A percentile compares a stretch with the other conserved stretches of the same genome.
These are phyloP conservation scores for Gari tellinella DNA, from an alignment of 2,888 invertebrate genomes.

Conservation along the genomic window DNA sequence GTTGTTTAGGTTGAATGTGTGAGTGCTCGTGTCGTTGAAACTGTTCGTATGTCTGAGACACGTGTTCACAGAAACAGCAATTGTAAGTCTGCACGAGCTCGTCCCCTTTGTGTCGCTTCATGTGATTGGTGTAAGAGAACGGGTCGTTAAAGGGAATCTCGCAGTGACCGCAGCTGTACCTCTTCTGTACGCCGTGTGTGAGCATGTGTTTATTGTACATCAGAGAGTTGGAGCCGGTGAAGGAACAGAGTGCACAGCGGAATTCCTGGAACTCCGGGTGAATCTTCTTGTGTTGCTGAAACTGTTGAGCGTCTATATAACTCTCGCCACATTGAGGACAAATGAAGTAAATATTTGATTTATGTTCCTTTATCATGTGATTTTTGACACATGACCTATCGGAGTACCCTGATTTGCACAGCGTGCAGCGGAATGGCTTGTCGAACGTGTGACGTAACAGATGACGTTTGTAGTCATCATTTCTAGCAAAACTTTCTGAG, in stretches of 20 bases:
- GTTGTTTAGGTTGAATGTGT: conserved; percentile 67
- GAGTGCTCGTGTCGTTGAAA: conserved; percentile 75
- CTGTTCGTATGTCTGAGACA: conserved; percentile 68
- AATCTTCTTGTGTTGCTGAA: conserved; percentile 71
- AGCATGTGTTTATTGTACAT: conserved; percentile 73
- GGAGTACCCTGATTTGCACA: conserved; percentile 74
- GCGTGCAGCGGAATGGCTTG: conserved; percentile 73
- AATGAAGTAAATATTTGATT: conserved; percentile 64
- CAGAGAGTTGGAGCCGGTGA: conserved; percentile 70
- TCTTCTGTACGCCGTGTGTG: conserved; percentile 60
- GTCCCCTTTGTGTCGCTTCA: conserved; percentile 70
- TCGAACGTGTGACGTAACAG: conserved; percentile 72
- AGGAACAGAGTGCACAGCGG: conserved; percentile 68
- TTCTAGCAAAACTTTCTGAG: conserved; percentile 70
- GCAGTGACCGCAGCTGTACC: conserved; percentile 69
- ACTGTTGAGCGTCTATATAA: conserved; percentile 59
- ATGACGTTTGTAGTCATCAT: conserved; percentile 76
- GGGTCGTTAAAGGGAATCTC: conserved; percentile 69
- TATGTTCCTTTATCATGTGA: conserved; percentile 72
- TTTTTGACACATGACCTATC: conserved; percentile 71
- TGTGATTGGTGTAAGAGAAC: conserved; percentile 72
- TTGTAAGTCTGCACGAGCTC: conserved; percentile 58
- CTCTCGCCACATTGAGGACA: conserved; percentile 76
- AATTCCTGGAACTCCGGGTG: conserved; percentile 72
- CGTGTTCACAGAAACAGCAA: conserved; percentile 74